Base-by-base conservation (phyloP, 1,140 invertebrate species). In the Heterodera carotae region DNA sequence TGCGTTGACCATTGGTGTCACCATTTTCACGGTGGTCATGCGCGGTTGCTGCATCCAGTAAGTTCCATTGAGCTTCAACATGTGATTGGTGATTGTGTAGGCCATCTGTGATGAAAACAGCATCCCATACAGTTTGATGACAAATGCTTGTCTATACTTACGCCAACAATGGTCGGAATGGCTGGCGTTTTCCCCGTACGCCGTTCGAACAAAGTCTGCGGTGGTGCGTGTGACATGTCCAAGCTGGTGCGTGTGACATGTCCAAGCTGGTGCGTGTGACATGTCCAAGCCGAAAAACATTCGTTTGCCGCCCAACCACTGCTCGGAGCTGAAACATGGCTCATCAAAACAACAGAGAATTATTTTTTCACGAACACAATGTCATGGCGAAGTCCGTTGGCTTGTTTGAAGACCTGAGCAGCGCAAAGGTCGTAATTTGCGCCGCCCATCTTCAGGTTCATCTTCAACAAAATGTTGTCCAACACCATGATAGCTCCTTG, bases 381-480 rank as follows among this genome's bases (percentile, higher is more conserved):
- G n/a, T 76, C 76, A 0, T 60, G 25, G 1, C 53, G 22, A 29
- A 43, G 22, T 75, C 76, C n/a, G 27, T 39, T 75, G 25, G 66
- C 76, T 12, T 34, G 53, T 18, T 66, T 68, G 27, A 76, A 73
- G 8, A 29, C 34, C 1, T 59, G 34, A 27, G 76, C 34, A 5
- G 76, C 69, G 8, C 36, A 33, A 6, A 76, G 2, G 33, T 68
- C 53, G 18, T 81, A 69, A 39, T 79, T 79, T 18, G 64, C 39
- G 22, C 78, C 78, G n/a, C 78, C 78, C 69, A 79, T n/a, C n/a
- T 79, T 79, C 25, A 81, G 29, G 68, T 79, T 79, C 22, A 68
- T 80, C 33, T 79, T 79, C 78, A 79, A 12, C 39, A 79, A 7
- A 4, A 79, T 64, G 31, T 79, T 79, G n/a, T 78, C 76, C 8